These are phyloP conservation scores for Naja naja DNA, from an alignment of 2,113 vertebrate species.

Conservation along the genomic window DNA sequence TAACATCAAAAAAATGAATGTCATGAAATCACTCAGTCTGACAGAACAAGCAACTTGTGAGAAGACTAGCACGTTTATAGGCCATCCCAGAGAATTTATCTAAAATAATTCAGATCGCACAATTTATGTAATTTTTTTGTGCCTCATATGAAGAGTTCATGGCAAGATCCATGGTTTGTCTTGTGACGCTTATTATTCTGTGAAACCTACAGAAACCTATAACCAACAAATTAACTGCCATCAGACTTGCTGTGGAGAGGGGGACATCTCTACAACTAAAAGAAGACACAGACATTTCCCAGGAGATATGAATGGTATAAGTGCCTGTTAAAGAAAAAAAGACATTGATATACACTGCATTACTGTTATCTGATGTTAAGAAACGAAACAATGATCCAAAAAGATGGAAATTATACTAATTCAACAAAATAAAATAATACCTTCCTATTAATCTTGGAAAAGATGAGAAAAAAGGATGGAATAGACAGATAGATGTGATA, in stretches of 20 bases:
- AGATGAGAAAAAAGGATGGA: not conserved
- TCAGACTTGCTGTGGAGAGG: not conserved
- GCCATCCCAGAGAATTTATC: not conserved
- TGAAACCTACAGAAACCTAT: not conserved
- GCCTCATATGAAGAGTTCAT: not conserved
- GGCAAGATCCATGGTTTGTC: not conserved
- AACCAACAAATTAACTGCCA: not conserved
- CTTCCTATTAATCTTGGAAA: not conserved
- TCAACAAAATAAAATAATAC: not conserved
- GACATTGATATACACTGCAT: not conserved
- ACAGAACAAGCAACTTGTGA: not conserved
- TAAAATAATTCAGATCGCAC: not conserved
- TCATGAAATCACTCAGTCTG: not conserved
- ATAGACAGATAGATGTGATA: not conserved
- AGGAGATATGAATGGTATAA: not conserved
- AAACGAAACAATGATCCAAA: not conserved
- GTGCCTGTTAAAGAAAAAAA: not conserved
- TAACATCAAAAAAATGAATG: not conserved
- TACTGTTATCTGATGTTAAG: not conserved
- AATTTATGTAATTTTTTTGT: not conserved
- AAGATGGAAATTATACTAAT: not conserved
- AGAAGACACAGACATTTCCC: not conserved
- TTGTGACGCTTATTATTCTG: not conserved
- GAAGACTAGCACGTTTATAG: not conserved
- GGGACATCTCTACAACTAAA: not conserved